Percentiles rank a stretch among this genome's conserved stretches.
Evolutionary conservation across 2,888 invertebrate species (phyloP).

Genomic region (Aporophyla lueneburgensis): DNA sequence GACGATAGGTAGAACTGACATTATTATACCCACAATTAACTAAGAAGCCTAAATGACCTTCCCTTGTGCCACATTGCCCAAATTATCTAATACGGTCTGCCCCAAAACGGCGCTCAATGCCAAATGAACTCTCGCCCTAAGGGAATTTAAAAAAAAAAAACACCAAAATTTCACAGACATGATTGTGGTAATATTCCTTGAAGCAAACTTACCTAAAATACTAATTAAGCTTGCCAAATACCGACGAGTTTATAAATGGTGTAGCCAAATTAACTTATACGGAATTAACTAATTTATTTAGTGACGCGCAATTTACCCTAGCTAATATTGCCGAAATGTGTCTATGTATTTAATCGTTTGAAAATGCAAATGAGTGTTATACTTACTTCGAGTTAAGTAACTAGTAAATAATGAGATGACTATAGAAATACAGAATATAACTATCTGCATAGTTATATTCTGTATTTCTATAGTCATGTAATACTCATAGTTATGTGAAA

Average conservation of each 20-base stretch:
- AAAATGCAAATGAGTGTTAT: neutral
- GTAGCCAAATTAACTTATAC: constrained; percentile 50
- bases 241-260: constrained; percentile 40
- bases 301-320: constrained; percentile 20
- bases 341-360: neutral
- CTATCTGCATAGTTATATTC: no score
- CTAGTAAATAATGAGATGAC: neutral
- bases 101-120: constrained; percentile 15
- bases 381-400: neutral
- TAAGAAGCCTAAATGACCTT: constrained; percentile 28
- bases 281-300: constrained; percentile 39
- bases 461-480: no score
- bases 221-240: constrained; percentile 45
- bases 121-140: constrained; percentile 1
- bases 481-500: neutral
- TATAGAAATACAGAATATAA: neutral
- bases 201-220: constrained; percentile 35
- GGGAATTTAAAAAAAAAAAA: constrained; percentile 30
- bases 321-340: neutral
- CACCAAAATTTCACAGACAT: constrained; percentile 13
- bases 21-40: constrained; percentile 19
- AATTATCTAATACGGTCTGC: constrained; percentile 9
- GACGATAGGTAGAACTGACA: neutral
- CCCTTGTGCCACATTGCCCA: constrained; percentile 16
- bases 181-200: constrained; percentile 24